Evolutionary conservation across 2,888 invertebrate genomes (phyloP), one percentile per base, ranked within the genome.

Genomic region (Girardia tigrina): DNA sequence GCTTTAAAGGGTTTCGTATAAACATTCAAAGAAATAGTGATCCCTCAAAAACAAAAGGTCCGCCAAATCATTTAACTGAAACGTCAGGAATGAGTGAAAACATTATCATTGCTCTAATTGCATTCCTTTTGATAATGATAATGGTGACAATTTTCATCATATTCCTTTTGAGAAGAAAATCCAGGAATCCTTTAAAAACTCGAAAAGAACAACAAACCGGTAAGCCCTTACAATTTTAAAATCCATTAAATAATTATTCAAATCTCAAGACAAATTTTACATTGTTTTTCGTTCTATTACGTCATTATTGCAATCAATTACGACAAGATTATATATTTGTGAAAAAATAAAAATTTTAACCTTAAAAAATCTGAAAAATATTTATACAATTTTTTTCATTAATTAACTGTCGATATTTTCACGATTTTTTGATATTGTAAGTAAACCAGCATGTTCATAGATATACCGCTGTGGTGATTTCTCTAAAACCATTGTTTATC

Each of bases 1-100:
- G n/a, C 6, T 56, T 56, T 56, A 56, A n/a, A 56, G 56, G 56
- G 23, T 56, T 56, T 56, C n/a, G n/a, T 20, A 56, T 56, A 56
- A 56, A 56, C 23, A 56, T 56, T 56, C 56, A 56, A 56, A n/a
- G 56, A 56, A 56, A 56, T 56, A 23, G 56, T 12, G 56, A 56
- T 16, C 23, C 23, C n/a, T 20, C 56, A 4, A 56, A 56, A 16
- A 56, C n/a, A 20, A 56, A 56, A n/a, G 56, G 56, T 4, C 56
- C n/a, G 23, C 56, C 56, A 6, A 56, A 56, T n/a, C 23, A 20
- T 20, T 56, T 56, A 23, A 56, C n/a, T 23, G 56, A 56, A 6
- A 16, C 20, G 4, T 56, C 56, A 56, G 56, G 56, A 56, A 56
- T 56, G 56, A 56, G 56, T 56, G 56, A 56, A 56, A 56, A 56